Percentiles rank a stretch among this genome's conserved stretches.
phyloP scores from a whole-genome alignment of 2,113 vertebrate species.

The Cinclus cinclus region DNA sequence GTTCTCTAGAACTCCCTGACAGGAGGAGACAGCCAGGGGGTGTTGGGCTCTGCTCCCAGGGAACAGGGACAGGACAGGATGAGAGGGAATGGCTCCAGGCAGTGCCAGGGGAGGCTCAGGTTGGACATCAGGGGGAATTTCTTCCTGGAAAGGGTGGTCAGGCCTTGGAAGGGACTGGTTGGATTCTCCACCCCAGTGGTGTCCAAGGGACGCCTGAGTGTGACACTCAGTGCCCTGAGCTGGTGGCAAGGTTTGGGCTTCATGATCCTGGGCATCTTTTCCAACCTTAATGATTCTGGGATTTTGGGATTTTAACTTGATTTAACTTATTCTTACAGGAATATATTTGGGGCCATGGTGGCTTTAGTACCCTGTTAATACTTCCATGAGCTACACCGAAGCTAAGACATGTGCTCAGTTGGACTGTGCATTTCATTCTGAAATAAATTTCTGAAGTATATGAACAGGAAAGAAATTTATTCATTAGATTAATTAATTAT shows the following conservation, averaged over 20 bases:
- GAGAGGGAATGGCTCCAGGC: background rate
- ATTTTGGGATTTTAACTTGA: background rate
- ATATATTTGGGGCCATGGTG: background rate
- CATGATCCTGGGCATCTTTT: background rate
- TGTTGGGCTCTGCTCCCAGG: background rate
- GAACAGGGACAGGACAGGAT: background rate
- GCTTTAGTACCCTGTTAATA: background rate
- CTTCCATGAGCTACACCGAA: background rate
- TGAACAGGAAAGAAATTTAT: background rate
- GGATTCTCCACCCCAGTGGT: background rate
- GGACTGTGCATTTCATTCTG: background rate
- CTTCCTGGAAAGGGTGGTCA: background rate
- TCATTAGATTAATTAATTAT: background rate
- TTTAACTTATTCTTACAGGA: background rate
- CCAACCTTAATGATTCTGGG: background rate
- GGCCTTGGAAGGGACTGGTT: background rate
- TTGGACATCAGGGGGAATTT: background rate
- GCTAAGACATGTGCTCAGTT: background rate
- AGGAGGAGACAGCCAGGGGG: background rate
- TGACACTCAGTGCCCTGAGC: background rate
- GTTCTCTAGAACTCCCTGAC: background rate
- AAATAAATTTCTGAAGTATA: background rate
- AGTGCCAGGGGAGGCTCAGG: background rate
- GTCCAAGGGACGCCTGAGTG: background rate
- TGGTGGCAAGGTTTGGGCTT: fast-evolving